These are phyloP conservation scores for Cossypha niveicapilla DNA, from an alignment of 2,797 vertebrate genomes.

Conservation along the genomic window DNA sequence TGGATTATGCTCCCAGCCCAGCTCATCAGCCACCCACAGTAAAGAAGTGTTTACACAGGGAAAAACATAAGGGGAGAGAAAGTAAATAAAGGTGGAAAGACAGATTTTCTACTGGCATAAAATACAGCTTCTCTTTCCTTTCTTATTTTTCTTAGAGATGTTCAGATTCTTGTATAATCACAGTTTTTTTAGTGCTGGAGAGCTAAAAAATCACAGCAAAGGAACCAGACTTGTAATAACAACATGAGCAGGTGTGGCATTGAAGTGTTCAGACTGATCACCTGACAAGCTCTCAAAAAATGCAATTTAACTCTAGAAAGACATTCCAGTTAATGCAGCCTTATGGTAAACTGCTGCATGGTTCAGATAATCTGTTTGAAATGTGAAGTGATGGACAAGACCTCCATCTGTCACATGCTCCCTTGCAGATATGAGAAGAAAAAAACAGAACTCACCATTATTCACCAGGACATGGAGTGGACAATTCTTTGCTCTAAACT, in stretches of 20 bases:
- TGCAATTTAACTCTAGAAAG: neutral
- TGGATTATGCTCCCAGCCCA: neutral
- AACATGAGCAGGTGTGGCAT: neutral
- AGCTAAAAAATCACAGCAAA: neutral
- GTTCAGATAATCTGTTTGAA: neutral
- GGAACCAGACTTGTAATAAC: neutral
- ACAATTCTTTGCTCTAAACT: slow-evolving; percentile 77
- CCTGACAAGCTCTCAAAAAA: neutral
- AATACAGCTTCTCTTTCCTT: neutral
- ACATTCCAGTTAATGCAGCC: neutral
- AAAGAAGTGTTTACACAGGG: neutral
- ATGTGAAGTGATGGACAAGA: neutral
- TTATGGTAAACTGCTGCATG: neutral
- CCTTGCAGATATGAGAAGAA: neutral
- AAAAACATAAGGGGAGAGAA: neutral
- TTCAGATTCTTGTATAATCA: neutral
- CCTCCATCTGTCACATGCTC: neutral
- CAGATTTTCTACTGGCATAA: neutral
- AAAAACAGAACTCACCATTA: slow-evolving; percentile 80
- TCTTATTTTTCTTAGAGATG: neutral
- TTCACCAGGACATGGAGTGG: slow-evolving; percentile 88
- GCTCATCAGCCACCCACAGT: neutral
- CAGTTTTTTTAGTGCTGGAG: neutral
- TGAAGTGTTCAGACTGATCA: neutral
- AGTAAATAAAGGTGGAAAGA: neutral